These are phyloP conservation scores for Cerastis rubricosa DNA, from an alignment of 2,888 invertebrate genomes.

Conservation along the genomic window DNA sequence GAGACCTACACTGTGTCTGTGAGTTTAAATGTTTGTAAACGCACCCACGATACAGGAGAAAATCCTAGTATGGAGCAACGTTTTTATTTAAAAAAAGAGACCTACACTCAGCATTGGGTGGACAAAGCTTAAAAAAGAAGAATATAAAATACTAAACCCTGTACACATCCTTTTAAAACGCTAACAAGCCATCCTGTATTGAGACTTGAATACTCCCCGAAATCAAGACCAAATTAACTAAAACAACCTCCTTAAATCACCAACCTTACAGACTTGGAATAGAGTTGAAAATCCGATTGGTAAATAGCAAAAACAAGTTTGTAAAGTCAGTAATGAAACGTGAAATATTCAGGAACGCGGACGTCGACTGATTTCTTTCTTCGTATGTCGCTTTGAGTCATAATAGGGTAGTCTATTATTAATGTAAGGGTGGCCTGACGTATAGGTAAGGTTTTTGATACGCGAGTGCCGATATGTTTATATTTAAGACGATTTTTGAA, in stretches of 20 bases:
- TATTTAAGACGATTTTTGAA: conserved; percentile 5
- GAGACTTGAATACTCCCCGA: conserved; percentile 31
- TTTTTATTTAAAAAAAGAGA: too few species aligned
- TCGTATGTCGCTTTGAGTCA: conserved; percentile 71
- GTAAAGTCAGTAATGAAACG: conserved; percentile 71
- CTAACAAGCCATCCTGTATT: conserved; percentile 39
- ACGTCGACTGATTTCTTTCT: conserved; percentile 74
- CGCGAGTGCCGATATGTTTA: conserved; percentile 36
- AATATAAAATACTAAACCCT: not conserved
- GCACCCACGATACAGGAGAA: too few species aligned
- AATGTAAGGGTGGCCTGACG: conserved; percentile 63
- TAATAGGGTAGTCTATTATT: conserved; percentile 74
- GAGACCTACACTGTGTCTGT: too few species aligned
- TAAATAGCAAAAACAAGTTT: conserved; percentile 27
- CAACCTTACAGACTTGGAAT: not conserved
- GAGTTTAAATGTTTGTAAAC: too few species aligned
- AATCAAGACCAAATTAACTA: conserved; percentile 21
- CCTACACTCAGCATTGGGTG: too few species aligned
- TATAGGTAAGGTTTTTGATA: conserved; percentile 41
- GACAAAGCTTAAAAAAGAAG: too few species aligned
- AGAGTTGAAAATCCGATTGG: conserved; percentile 21
- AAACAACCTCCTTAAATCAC: not conserved
- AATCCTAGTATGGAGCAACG: too few species aligned
- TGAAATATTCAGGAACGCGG: conserved; percentile 73
- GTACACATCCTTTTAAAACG: not conserved